Conservation (phyloP, 1,140 invertebrate species). For the Elymnias hypermnestra region DNA sequence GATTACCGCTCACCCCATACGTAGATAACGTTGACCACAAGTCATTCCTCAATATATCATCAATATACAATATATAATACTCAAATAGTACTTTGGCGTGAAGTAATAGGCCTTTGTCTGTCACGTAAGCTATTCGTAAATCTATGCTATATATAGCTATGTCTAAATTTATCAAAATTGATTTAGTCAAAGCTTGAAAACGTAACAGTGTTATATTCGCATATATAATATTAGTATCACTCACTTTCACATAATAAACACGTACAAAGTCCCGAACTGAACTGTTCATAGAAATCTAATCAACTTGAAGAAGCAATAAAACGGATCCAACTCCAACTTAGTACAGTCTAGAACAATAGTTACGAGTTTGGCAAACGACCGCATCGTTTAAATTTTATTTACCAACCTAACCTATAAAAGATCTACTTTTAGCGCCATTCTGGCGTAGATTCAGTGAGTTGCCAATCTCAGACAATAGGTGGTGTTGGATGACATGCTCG, state of each 20-base stretch:
- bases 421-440: conserved; percentile 32
- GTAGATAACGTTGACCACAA: too few species aligned
- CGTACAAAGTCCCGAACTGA: conserved; percentile 3
- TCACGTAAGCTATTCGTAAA: too few species aligned
- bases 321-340: conserved; percentile 18
- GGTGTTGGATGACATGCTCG: conserved; percentile 31
- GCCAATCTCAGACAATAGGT: conserved; percentile 46
- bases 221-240: background rate
- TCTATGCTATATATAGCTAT: too few species aligned
- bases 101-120: too few species aligned
- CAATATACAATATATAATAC: too few species aligned
- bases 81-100: too few species aligned
- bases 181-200: too few species aligned
- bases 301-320: conserved; percentile 27
- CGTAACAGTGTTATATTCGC: background rate
- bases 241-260: background rate
- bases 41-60: too few species aligned
- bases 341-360: conserved; percentile 28
- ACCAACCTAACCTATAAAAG: conserved; percentile 34
- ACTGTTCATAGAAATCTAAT: conserved; percentile 16
- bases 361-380: conserved; percentile 40
- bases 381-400: conserved; percentile 57
- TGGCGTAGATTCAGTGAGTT: conserved; percentile 28
- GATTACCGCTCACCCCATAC: too few species aligned
- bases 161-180: too few species aligned